Percentiles rank a stretch among this genome's conserved stretches.
Conservation (phyloP, 2,113 vertebrate genomes). For the Etia nguti region DNA sequence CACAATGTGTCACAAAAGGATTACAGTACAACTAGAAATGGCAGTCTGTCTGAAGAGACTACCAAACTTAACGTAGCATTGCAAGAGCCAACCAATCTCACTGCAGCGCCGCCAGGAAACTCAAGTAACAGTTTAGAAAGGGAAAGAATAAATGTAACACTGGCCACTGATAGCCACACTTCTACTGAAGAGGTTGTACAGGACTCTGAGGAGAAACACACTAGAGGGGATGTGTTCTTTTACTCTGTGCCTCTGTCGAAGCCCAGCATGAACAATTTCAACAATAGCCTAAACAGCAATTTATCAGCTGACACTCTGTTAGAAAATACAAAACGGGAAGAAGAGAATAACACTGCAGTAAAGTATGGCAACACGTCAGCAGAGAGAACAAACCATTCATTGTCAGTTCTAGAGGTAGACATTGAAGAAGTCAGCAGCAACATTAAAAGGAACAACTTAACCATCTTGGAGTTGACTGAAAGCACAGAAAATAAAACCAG, state of each 20-base stretch:
- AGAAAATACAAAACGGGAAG: neutral
- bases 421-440: neutral
- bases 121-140: neutral
- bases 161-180: neutral
- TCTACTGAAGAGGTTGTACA: neutral
- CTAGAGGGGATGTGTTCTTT: conserved; percentile 32
- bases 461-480: neutral
- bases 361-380: neutral
- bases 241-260: neutral
- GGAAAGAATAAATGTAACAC: neutral
- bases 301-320: neutral
- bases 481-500: neutral
- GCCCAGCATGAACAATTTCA: neutral
- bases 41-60: neutral
- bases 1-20: neutral
- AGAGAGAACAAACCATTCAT: neutral
- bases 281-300: neutral
- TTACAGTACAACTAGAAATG: neutral
- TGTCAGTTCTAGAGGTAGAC: neutral
- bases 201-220: neutral
- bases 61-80: neutral
- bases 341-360: neutral
- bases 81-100: neutral
- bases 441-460: neutral
- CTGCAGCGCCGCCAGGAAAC: neutral